Evolutionary conservation across 1,140 invertebrate genomes (phyloP).

Genomic region (Conus ventricosus): DNA sequence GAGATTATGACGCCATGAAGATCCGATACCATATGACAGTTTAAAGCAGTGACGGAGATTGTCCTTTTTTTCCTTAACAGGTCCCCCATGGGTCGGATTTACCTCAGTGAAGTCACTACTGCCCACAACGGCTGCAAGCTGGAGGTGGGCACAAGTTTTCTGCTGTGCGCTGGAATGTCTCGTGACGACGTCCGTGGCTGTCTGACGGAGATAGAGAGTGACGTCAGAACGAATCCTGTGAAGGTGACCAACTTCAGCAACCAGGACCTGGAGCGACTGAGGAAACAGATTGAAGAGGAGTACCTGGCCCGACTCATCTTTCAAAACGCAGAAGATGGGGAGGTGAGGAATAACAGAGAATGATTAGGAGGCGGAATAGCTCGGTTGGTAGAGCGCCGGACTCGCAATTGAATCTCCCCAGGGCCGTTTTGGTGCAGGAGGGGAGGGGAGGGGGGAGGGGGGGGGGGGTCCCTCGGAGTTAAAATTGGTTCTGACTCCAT

Average conservation of each 20-base stretch:
- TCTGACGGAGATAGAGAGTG: neutral
- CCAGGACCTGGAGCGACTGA: neutral
- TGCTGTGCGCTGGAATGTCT: neutral
- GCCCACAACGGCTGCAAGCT: constrained; percentile 4
- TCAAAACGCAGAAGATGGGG: neutral
- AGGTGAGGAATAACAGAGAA: neutral
- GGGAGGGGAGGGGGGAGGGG: neutral
- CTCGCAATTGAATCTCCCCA: too few relatives aligned
- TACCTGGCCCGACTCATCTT: neutral
- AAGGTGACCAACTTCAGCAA: neutral
- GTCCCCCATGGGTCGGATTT: neutral
- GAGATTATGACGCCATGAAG: neutral
- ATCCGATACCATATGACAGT: neutral
- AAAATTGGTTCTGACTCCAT: too few relatives aligned
- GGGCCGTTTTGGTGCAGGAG: neutral
- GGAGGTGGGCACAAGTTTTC: neutral
- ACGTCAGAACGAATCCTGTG: neutral
- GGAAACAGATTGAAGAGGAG: neutral
- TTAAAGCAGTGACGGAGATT: neutral
- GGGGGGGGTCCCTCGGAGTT: neutral
- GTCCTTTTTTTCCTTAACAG: neutral
- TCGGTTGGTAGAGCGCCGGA: too few relatives aligned
- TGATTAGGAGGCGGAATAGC: too few relatives aligned
- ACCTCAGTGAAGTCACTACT: neutral
- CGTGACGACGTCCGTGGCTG: neutral